Evolutionary conservation across 2,113 vertebrate genomes (phyloP), one percentile per base, ranked within the genome.

Genomic region (Ceratotherium simum): DNA sequence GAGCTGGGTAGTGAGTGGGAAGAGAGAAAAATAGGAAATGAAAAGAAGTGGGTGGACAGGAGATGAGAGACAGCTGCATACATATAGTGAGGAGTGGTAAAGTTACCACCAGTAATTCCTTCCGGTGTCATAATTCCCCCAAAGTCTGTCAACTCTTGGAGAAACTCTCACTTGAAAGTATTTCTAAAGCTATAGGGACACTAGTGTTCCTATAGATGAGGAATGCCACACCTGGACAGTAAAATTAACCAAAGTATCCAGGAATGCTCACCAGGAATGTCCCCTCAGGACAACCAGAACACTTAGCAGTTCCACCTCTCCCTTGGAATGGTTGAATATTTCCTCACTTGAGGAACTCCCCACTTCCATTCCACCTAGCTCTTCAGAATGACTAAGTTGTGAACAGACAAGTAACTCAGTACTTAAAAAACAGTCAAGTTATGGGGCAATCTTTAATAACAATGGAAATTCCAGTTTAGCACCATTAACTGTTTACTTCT

Each of bases 371-470:
- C 92, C 39, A 73, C 73, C 81, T 64, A 93, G 69, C 51, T 70
- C 86, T 97, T 76, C 65, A 86, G 64, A 84, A 97, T 90, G 27
- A 95, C 88, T 90, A 79, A 95, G 31, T 21, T 92, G 58, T 94
- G 51, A 92, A 93, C n/a, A 88, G 20, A 90, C 31, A 97, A 95
- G 72, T 95, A 56, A 91, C 36, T 83, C 33, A 90, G 58, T 54
- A 91, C 79, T 65, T 90, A 62, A 80, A 70, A 90, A 67, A 48
- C 42, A 72, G 23, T 36, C 82, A 83, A 96, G 58, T 67, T 85
- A 60, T 5, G 13, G 78, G 54, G n/a, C 39, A 89, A 90, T 60
- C 36, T 92, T 96, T 81, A 95, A 13, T 84, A 69, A 92, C 65
- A 96, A 95, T 16, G 5, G 13, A 97, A 97, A 95, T 62, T 12